phyloP scores from a whole-genome alignment of 1,140 invertebrate genomes.

The roundworm (Caenorhabditis elegans) region DNA sequence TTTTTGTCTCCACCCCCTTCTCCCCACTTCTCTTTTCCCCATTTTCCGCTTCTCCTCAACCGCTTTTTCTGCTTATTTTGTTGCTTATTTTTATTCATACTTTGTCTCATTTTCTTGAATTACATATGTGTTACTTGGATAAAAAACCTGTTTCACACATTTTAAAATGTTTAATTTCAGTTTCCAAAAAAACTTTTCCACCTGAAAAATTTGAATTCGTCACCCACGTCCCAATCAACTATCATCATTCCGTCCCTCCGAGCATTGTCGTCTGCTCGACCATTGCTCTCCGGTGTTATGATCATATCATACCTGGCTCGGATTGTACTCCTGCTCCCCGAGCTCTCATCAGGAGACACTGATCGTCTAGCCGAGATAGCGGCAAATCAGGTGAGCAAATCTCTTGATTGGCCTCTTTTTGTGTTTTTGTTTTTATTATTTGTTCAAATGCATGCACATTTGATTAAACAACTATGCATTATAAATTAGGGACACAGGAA shows the following conservation, averaged over 20 bases:
- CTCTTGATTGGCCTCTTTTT: too few relatives aligned
- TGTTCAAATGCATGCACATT: too few relatives aligned
- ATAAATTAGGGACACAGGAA: too few relatives aligned
- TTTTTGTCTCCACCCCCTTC: constrained; percentile 15
- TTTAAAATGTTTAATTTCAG: too few relatives aligned
- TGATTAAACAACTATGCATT: too few relatives aligned
- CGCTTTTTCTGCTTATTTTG: not conserved
- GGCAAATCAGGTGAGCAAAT: not conserved
- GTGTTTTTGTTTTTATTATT: too few relatives aligned
- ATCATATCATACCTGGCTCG: constrained; percentile 59
- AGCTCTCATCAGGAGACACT: constrained; percentile 51
- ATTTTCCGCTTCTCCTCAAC: not conserved
- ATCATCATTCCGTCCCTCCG: not conserved
- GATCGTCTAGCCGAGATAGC: constrained; percentile 50
- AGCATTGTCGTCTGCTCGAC: not conserved
- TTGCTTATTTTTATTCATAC: not conserved
- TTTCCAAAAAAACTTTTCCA: too few relatives aligned
- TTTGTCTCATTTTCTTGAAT: not conserved
- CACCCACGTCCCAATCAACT: not conserved
- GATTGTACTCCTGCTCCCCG: constrained; percentile 55
- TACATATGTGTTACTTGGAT: not conserved
- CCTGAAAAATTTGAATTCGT: too few relatives aligned
- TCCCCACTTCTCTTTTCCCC: too few relatives aligned
- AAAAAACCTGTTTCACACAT: too few relatives aligned
- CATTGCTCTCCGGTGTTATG: constrained; percentile 39